Conservation (phyloP, 2,113 vertebrate species). For the Charina bottae region DNA sequence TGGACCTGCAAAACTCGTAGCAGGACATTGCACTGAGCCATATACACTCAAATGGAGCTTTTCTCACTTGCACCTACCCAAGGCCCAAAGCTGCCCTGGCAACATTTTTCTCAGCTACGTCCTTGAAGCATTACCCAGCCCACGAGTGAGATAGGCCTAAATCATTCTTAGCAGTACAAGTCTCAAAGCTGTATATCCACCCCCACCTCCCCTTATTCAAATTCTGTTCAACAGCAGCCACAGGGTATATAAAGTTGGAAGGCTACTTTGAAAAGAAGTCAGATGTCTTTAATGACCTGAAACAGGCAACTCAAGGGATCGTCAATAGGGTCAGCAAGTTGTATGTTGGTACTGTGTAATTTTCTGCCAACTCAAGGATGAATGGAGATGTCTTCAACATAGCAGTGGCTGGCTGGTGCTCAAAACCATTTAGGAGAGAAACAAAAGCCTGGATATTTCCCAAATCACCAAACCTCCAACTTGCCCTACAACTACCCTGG, state of each 20-base stretch:
- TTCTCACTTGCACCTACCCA: background rate
- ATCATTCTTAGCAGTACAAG: background rate
- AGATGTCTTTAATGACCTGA: background rate
- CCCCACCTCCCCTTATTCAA: background rate
- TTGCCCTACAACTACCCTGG: constrained; percentile 19
- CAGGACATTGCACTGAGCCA: background rate
- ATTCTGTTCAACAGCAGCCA: background rate
- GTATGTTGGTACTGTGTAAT: background rate
- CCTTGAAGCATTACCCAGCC: background rate
- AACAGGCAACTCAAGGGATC: background rate
- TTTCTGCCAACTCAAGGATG: constrained; percentile 14
- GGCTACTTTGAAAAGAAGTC: background rate
- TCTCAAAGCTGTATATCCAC: background rate
- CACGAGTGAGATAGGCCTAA: background rate
- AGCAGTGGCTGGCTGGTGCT: background rate
- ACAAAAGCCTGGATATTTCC: background rate
- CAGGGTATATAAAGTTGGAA: background rate
- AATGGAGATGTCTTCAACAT: background rate
- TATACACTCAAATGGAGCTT: background rate
- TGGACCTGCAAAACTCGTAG: too few relatives aligned
- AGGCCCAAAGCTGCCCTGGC: background rate
- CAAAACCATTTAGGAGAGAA: background rate
- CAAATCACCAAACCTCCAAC: constrained; percentile 9
- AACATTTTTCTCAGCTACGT: background rate
- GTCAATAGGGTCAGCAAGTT: background rate